These are phyloP conservation scores for Limanda limanda DNA, from an alignment of 2,113 vertebrate genomes.

Conservation along the genomic window DNA sequence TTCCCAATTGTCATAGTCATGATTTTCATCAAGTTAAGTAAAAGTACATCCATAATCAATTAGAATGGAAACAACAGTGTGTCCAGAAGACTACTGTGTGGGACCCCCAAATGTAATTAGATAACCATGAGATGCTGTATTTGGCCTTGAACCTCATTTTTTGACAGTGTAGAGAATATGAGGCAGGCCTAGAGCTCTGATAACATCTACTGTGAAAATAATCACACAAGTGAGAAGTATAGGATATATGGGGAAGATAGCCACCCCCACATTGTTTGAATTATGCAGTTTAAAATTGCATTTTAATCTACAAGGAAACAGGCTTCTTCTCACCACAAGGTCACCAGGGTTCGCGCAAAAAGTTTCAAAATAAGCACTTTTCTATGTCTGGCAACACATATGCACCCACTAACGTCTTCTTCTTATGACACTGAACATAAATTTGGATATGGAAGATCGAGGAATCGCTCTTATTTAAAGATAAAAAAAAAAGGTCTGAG, in stretches of 20 bases:
- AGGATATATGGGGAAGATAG: not conserved
- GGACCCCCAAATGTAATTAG: too few relatives aligned
- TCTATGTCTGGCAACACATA: not conserved
- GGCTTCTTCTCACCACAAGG: not conserved
- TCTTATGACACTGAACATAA: conserved; percentile 19
- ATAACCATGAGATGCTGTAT: too few relatives aligned
- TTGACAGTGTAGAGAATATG: not conserved
- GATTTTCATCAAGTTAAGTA: too few relatives aligned
- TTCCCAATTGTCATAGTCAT: too few relatives aligned
- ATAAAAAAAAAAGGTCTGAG: conserved; percentile 9
- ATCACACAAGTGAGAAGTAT: not conserved
- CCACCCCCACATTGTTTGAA: not conserved
- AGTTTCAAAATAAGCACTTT: too few relatives aligned
- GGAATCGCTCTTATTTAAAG: not conserved
- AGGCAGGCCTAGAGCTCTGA: not conserved
- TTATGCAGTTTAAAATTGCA: not conserved
- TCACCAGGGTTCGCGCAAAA: not conserved
- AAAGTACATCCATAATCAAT: too few relatives aligned
- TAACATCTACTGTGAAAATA: not conserved
- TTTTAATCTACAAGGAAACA: not conserved
- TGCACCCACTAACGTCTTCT: not conserved
- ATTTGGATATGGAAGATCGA: conserved; percentile 10
- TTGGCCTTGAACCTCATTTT: not conserved
- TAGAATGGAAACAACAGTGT: too few relatives aligned
- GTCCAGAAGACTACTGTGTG: too few relatives aligned